Base-by-base conservation (phyloP, 2,113 vertebrate species). In the Xiphias gladius region DNA sequence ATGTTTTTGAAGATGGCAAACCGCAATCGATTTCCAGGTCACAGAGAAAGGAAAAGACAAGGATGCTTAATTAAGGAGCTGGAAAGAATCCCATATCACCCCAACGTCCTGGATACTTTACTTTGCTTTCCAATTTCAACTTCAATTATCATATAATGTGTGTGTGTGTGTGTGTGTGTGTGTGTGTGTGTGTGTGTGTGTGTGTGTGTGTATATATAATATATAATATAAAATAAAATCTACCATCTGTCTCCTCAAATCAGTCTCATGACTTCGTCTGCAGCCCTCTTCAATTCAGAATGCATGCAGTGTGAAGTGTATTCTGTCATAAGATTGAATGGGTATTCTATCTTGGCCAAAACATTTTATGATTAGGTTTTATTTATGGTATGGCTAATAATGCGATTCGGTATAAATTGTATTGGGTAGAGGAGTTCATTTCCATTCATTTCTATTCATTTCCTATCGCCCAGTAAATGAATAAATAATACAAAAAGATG, bases 1-100 rank as follows among this genome's bases (percentile, higher is more conserved):
- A 46, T 0, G 0, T 30, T 73, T 24, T 12, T 62, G 30, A 37
- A 50, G n/a, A 62, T 46, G 54, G 20, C 76, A 54, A 58, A 41
- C 73, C 19, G 70, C 28, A 54, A 39, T 78, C 30, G 63, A 75
- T 83, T 76, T 76, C 24, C 73, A 85, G 65, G 22, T 80, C 12
- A 48, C 41, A 39, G 39, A 80, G 46, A 73, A 67, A 55, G 0
- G 9, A 81, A 80, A 65, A 37, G 43, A 74, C 50, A 61, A 32
- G 20, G 28, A 73, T 54, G 22, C n/a, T 77, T 77, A 61, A 77
- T 65, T 64, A 32, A 75, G 17, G 54, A 75, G 59, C 55, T 80
- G 76, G 62, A 79, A 72, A 62, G 57, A 68, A 76, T n/a, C 28
- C 14, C 7, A 7, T 10, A 54, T 26, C 32, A 73, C 26, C 66